phyloP scores from a whole-genome alignment of 2,888 invertebrate species.

The Limnephilus marmoratus region DNA sequence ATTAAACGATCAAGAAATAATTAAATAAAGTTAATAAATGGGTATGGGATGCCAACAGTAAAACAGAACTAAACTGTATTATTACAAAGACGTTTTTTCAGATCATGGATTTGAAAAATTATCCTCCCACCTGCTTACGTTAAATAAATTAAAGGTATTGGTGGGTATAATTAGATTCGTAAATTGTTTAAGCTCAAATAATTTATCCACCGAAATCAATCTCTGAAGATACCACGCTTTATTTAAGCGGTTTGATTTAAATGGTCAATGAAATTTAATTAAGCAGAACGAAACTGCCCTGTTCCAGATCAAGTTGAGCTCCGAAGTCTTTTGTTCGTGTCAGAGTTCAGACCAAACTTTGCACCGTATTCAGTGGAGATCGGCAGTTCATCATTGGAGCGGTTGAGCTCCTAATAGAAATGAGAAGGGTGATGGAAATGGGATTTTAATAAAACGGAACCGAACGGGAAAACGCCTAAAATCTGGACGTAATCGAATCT shows the following conservation, averaged over 20 bases:
- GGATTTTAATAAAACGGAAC: not conserved
- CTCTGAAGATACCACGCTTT: not conserved
- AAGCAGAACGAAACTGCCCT: conserved; percentile 37
- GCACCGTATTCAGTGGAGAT: conserved; percentile 41
- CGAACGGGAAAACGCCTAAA: not conserved
- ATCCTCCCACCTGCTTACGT: not conserved
- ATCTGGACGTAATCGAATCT: not conserved
- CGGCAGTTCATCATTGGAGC: conserved; percentile 42
- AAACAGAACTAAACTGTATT: too few relatives aligned
- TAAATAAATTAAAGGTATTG: not conserved
- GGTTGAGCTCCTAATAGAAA: not conserved
- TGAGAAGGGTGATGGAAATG: not conserved
- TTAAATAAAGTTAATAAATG: too few relatives aligned
- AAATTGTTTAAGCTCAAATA: not conserved
- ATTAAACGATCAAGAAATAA: too few relatives aligned
- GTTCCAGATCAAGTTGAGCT: conserved; percentile 21
- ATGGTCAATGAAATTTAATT: conserved; percentile 49
- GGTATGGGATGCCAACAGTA: too few relatives aligned
- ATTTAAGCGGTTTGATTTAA: conserved; percentile 33
- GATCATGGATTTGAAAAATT: too few relatives aligned
- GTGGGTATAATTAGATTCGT: not conserved
- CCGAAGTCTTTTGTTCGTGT: conserved; percentile 37
- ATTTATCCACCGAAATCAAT: not conserved
- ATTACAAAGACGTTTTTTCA: too few relatives aligned
- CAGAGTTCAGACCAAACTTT: conserved; percentile 38